Percentiles rank a stretch among this genome's conserved stretches.
Conservation (phyloP, 2,888 invertebrate species). For the Papilio elwesi region DNA sequence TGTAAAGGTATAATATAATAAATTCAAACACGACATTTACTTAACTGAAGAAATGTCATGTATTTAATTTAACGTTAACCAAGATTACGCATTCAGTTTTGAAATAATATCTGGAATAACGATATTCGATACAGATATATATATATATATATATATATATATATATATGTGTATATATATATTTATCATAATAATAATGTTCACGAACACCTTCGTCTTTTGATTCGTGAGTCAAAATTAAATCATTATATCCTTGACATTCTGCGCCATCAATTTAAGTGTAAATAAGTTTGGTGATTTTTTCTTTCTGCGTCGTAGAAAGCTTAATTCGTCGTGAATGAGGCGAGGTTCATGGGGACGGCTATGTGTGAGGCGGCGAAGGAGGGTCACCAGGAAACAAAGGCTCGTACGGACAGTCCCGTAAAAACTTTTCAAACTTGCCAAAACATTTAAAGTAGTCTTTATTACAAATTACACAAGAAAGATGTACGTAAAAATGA, state of each 20-base stretch:
- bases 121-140: too few relatives aligned
- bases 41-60: too few relatives aligned
- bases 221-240: conserved; percentile 18
- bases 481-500: too few relatives aligned
- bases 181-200: conserved; percentile 30
- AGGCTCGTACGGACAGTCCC: conserved; percentile 1
- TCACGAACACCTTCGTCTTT: conserved; percentile 15
- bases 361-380: conserved; percentile 41
- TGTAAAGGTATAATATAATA: not conserved
- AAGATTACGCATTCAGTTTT: not conserved
- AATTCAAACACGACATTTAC: not conserved
- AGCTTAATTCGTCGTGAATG: conserved; percentile 69
- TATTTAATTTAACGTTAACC: conserved; percentile 9
- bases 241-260: conserved; percentile 38
- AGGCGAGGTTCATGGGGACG: conserved; percentile 56
- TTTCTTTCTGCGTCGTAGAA: conserved; percentile 64
- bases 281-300: conserved; percentile 53
- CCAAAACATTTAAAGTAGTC: too few relatives aligned
- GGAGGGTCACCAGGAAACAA: conserved; percentile 8
- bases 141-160: too few relatives aligned
- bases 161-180: too few relatives aligned
- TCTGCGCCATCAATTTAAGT: conserved; percentile 47
- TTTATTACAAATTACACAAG: too few relatives aligned
- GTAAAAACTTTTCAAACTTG: not conserved
- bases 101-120: not conserved